These are phyloP conservation scores for Zoanthus sansibaricus DNA, from an alignment of 92 coral and sea anemone species.

Conservation along the genomic window DNA sequence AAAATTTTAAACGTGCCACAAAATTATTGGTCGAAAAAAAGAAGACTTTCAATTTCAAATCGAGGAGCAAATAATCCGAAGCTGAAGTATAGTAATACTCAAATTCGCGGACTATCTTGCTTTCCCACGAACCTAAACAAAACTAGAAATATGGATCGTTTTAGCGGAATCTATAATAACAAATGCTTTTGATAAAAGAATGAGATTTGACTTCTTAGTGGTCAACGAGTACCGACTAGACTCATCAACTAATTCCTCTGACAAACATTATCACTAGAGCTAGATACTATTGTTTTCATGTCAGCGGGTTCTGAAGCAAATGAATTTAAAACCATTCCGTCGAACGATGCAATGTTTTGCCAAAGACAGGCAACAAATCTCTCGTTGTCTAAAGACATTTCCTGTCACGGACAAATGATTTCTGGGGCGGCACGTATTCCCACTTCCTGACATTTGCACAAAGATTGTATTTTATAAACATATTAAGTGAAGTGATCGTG, in stretches of 20 bases:
- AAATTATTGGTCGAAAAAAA: not conserved
- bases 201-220: not conserved
- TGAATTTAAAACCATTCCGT: slow-evolving; percentile 18
- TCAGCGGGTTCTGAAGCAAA: slow-evolving; percentile 19
- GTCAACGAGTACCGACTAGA: not conserved
- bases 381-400: slow-evolving; percentile 6
- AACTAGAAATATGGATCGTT: not conserved
- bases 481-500: not conserved
- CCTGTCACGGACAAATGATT: slow-evolving; percentile 19
- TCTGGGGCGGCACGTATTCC: not conserved
- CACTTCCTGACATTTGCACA: slow-evolving; percentile 37
- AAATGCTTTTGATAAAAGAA: slow-evolving; percentile 5
- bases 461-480: slow-evolving; percentile 16
- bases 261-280: not conserved
- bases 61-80: not conserved
- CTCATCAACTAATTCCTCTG: too few species aligned
- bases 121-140: not conserved
- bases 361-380: not conserved
- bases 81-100: not conserved
- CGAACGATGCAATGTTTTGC: slow-evolving; percentile 6
- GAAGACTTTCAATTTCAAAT: not conserved
- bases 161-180: not conserved
- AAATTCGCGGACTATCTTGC: not conserved
- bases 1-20: not conserved
- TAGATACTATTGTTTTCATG: not conserved